A percentile compares a stretch with the other conserved stretches of the same genome.
Evolutionary conservation across 1,140 invertebrate genomes (phyloP).

Genomic region (Bombyx mori): DNA sequence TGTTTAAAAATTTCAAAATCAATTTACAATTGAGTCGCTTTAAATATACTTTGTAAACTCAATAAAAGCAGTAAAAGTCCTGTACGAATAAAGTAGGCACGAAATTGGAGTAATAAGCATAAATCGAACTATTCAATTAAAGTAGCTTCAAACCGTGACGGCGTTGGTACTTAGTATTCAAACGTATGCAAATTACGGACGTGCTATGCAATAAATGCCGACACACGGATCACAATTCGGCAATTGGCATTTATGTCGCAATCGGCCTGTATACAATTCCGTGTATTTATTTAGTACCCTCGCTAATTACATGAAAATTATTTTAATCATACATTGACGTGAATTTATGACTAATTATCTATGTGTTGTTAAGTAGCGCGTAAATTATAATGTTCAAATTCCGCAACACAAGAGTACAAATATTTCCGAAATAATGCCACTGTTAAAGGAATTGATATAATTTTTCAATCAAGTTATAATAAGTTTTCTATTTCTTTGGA

Average conservation of each 20-base stretch:
- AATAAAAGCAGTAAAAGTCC: neutral
- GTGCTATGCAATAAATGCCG: conserved; percentile 70
- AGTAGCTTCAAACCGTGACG: conserved; percentile 62
- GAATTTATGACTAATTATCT: too few species aligned
- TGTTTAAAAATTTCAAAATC: too few species aligned
- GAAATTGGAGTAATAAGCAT: conserved; percentile 53
- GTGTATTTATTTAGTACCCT: conserved; percentile 6
- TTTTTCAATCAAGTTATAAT: too few species aligned
- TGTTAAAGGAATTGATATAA: too few species aligned
- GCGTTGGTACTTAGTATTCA: conserved; percentile 63
- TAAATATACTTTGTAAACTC: neutral
- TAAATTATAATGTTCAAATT: too few species aligned
- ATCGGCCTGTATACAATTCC: conserved; percentile 42
- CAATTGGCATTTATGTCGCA: conserved; percentile 64
- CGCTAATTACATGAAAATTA: too few species aligned
- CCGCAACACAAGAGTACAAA: too few species aligned
- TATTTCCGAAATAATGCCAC: too few species aligned
- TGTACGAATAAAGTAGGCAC: conserved; percentile 33
- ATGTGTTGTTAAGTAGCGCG: too few species aligned
- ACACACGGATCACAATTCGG: conserved; percentile 68
- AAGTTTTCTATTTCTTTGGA: too few species aligned
- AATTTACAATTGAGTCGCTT: too few species aligned
- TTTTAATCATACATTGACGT: too few species aligned
- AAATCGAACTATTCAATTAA: conserved; percentile 69
- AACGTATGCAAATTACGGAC: conserved; percentile 71